These are phyloP conservation scores for Protonibea diacanthus DNA, from an alignment of 2,797 vertebrate genomes.

Conservation along the genomic window DNA sequence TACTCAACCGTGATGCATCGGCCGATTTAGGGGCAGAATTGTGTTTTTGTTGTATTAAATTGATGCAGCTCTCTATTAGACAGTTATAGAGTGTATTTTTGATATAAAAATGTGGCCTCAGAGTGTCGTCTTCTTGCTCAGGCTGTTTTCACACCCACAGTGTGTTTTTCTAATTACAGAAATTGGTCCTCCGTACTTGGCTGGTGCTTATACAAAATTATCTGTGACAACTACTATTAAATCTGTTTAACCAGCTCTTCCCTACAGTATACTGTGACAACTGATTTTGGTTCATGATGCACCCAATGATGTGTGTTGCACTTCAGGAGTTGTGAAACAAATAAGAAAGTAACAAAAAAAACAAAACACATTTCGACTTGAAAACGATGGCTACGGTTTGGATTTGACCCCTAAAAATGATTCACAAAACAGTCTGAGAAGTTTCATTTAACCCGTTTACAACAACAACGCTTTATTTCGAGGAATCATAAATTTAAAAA, in stretches of 20 bases:
- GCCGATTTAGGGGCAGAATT: not conserved
- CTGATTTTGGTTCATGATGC: too few relatives aligned
- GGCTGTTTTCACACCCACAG: not conserved
- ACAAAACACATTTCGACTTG: not conserved
- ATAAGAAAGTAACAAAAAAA: not conserved
- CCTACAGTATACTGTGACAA: not conserved
- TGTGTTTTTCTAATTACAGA: not conserved
- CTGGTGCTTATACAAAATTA: not conserved
- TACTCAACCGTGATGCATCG: not conserved
- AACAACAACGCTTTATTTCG: not conserved
- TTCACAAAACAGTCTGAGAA: not conserved
- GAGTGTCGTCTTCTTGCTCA: not conserved
- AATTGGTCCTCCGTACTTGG: not conserved
- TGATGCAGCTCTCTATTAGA: not conserved
- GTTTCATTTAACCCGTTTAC: not conserved
- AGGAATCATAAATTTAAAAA: not conserved
- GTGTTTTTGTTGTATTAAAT: not conserved
- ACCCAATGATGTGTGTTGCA: slow-evolving; percentile 14
- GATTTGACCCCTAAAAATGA: not conserved
- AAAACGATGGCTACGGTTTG: not conserved
- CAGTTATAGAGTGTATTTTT: not conserved
- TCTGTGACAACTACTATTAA: not conserved
- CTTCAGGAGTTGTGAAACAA: not conserved
- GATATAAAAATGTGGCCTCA: not conserved
- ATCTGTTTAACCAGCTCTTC: not conserved